Evolutionary conservation across 1,140 invertebrate genomes (phyloP).

Genomic region (Pseudomyrmex flavicornis): DNA sequence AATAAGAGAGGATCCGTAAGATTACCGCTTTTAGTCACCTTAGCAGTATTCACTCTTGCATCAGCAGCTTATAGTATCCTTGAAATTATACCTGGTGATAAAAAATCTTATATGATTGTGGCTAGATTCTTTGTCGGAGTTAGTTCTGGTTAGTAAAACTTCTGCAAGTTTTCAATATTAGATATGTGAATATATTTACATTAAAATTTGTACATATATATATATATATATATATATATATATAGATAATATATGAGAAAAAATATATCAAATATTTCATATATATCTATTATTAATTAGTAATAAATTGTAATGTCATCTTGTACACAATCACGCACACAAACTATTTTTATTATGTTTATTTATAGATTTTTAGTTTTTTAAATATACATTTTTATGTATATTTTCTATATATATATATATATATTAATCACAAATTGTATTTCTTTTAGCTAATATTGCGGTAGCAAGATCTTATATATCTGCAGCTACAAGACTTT

Average conservation of each 20-base stretch:
- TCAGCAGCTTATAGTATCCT: constrained; percentile 93
- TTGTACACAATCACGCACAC: background rate
- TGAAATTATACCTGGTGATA: constrained; percentile 85
- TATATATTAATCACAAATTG: background rate
- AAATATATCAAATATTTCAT: too few species aligned
- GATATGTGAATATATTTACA: too few species aligned
- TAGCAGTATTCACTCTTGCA: constrained; percentile 91
- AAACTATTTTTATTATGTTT: too few species aligned
- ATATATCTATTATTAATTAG: too few species aligned
- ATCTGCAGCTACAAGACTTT: constrained; percentile 92
- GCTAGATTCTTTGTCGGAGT: constrained; percentile 94
- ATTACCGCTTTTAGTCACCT: constrained; percentile 89
- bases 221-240: too few species aligned
- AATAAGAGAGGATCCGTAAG: constrained; percentile 90
- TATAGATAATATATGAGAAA: too few species aligned
- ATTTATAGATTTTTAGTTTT: constrained; percentile 17
- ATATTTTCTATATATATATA: background rate
- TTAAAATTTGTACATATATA: too few species aligned
- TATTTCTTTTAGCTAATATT: constrained; percentile 90
- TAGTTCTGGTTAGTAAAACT: constrained; percentile 90
- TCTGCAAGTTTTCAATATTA: constrained; percentile 2
- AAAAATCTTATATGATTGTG: constrained; percentile 90
- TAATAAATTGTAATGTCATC: too few species aligned
- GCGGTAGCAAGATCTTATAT: constrained; percentile 94
- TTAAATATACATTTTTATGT: background rate